These are phyloP conservation scores for Drosophila neonasuta DNA, from an alignment of 2,888 invertebrate genomes.

Conservation along the genomic window DNA sequence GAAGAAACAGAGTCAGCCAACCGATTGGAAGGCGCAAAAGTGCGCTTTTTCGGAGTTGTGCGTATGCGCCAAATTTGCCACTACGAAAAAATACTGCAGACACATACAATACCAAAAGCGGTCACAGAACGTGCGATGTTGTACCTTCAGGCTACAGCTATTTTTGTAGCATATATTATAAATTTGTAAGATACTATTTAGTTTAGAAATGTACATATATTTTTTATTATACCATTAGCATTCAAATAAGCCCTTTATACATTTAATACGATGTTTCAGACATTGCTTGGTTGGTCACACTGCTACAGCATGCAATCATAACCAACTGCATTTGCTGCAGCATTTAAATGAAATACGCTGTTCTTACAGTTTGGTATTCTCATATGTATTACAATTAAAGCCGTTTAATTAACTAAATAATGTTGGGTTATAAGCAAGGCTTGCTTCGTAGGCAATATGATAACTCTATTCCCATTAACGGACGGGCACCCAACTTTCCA, in stretches of 20 bases:
- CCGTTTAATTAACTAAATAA: constrained; percentile 65
- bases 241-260: constrained; percentile 6
- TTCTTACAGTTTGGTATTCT: constrained; percentile 32
- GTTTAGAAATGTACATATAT: too few species aligned
- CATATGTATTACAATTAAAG: constrained; percentile 65
- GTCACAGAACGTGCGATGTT: not conserved
- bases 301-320: not conserved
- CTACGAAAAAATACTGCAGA: constrained; percentile 4
- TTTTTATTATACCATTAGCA: not conserved
- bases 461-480: constrained; percentile 83
- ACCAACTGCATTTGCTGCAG: not conserved
- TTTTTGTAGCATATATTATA: too few species aligned
- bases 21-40: constrained; percentile 9
- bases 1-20: constrained; percentile 26
- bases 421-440: constrained; percentile 23
- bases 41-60: constrained; percentile 21
- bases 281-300: constrained; percentile 21
- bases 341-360: not conserved
- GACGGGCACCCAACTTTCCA: constrained; percentile 87
- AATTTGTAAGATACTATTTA: too few species aligned
- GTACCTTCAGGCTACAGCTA: too few species aligned
- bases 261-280: not conserved
- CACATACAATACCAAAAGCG: constrained; percentile 4
- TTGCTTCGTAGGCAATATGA: not conserved
- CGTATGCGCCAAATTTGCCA: constrained; percentile 14